Base-by-base conservation (phyloP, 1,140 invertebrate species). In the Panagrolaimus sp. region DNA sequence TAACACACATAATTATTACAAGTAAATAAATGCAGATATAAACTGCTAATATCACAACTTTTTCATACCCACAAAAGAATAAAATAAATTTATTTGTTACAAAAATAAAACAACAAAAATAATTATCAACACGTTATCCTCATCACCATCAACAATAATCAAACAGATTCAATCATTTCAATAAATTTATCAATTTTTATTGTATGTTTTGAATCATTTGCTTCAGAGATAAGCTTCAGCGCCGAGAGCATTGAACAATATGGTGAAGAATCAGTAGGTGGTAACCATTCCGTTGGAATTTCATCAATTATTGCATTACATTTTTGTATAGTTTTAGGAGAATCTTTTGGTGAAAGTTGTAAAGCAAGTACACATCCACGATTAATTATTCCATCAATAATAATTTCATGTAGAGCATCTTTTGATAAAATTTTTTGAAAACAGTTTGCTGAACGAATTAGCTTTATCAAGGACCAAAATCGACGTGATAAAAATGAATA, bases 371-470 rank as follows among this genome's bases (percentile, higher is more conserved):
- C 67, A 13, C 45, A 63, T 51, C 66, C 47, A 38, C 72, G 72
- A 57, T 74, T 74, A 1, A 73, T 61, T 38, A 74, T 46, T 20
- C 72, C 72, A 25, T 73, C 72, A 38, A 73, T 65, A 13, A 73
- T 23, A n/a, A 75, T 38, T 51, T 73, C 72, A 43, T 73, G 73
- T 14, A 73, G 72, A 4, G 44, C 47, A 1, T 20, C 13, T 23
- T 73, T 65, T 0, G 72, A 73, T 27, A 73, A n/a, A 23, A 73
- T 63, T 38, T 53, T 27, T 9, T 72, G 72, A 48, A 73, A 73
- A 8, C 57, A 67, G 31, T 57, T 48, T 43, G 72, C 44, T 9
- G 69, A 66, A 25, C 69, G 70, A 46, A 72, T 72, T n/a, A 72
- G 51, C 69, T 73, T 38, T 9, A 75, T 38, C 16, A 51, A 25